phyloP scores from a whole-genome alignment of 1,140 invertebrate species.

The Zaprionus africanus region DNA sequence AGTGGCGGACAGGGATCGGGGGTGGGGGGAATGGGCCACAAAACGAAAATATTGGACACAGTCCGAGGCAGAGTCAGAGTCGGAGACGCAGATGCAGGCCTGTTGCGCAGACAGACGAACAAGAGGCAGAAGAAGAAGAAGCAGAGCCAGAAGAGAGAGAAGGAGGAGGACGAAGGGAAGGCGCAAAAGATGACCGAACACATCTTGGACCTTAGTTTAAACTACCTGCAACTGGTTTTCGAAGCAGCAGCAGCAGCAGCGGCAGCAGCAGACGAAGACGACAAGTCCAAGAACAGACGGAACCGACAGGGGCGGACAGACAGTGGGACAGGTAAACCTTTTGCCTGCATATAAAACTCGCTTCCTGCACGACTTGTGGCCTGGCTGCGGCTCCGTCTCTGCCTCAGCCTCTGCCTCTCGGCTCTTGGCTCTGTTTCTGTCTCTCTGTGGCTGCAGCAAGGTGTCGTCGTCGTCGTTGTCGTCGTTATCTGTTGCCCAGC shows the following conservation, averaged over 20 bases:
- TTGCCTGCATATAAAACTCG: constrained; percentile 75
- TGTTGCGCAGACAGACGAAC: constrained; percentile 55
- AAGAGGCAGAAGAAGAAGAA: constrained; percentile 17
- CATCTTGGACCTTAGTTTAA: constrained; percentile 80
- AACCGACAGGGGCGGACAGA: constrained; percentile 12
- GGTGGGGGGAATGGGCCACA: constrained; percentile 27
- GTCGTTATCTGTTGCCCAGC: constrained; percentile 43
- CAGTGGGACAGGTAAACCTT: constrained; percentile 55
- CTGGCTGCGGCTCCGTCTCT: constrained; percentile 16
- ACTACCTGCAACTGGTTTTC: constrained; percentile 82
- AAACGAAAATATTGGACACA: constrained; percentile 52
- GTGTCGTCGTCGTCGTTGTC: constrained; percentile 44
- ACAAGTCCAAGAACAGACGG: constrained; percentile 55
- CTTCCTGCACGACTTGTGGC: constrained; percentile 77
- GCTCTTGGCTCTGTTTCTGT: constrained; percentile 25
- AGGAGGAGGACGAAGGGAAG: constrained; percentile 34
- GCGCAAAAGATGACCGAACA: constrained; percentile 71
- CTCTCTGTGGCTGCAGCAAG: constrained; percentile 54
- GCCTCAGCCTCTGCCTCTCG: constrained; percentile 26
- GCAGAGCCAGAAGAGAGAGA: constrained; percentile 21
- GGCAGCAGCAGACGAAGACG: constrained; percentile 45
- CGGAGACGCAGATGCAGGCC: constrained; percentile 18
- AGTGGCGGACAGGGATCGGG: neutral
- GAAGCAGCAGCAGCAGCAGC: constrained; percentile 58
- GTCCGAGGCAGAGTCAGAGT: constrained; percentile 9